Evolutionary conservation across 2,113 vertebrate species (phyloP).

Genomic region (Eublepharis macularius): DNA sequence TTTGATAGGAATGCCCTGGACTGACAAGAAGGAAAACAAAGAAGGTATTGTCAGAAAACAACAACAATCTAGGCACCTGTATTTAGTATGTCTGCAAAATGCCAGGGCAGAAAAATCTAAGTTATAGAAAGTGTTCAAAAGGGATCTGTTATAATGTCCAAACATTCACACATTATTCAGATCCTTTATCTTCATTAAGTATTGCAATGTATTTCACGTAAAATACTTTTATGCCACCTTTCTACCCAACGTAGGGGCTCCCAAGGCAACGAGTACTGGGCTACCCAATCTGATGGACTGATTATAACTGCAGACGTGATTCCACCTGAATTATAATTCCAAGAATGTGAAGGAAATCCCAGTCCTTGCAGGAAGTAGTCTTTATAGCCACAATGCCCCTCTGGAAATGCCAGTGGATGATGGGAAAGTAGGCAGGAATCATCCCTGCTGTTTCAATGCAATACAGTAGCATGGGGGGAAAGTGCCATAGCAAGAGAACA

Average conservation of each 20-base stretch:
- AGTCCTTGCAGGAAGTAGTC: background rate
- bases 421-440: background rate
- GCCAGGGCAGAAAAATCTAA: background rate
- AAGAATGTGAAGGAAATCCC: background rate
- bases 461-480: background rate
- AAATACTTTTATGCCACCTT: too few species aligned
- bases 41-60: background rate
- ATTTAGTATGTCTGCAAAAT: background rate
- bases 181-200: too few species aligned
- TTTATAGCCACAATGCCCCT: background rate
- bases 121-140: background rate
- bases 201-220: too few species aligned
- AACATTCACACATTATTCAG: background rate
- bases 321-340: background rate
- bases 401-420: background rate
- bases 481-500: background rate
- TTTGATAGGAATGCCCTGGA: slow-evolving; percentile 90
- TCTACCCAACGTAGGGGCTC: too few species aligned
- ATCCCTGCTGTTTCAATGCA: accelerated
- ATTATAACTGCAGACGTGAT: background rate
- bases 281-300: too few species aligned
- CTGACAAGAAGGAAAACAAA: slow-evolving; percentile 65
- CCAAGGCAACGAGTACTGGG: background rate
- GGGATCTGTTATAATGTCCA: background rate
- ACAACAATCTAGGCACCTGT: accelerated